Base-by-base conservation (phyloP, 1,140 invertebrate species). In the Pomacea maculata region DNA sequence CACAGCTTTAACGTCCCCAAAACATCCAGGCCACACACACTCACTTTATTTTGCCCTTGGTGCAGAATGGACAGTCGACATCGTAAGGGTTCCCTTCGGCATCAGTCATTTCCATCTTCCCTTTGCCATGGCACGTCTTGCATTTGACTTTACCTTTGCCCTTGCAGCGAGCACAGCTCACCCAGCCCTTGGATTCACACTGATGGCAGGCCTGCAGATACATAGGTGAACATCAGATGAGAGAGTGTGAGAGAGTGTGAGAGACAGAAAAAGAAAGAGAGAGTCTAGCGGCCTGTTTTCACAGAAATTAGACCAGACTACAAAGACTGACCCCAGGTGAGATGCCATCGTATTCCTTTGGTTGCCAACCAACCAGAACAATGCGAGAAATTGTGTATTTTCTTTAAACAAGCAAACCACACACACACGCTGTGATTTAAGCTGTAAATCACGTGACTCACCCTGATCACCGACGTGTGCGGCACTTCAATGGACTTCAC, bases 401-500 rank as follows among this genome's bases (percentile, higher is more conserved):
- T 45, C 34, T 45, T 45, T 25, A 25, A 25, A 25, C 25, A 25
- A 25, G 34, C 6, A 45, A 45, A 45, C 2, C 52, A 75, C 73
- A 75, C 73, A 75, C 73, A 75, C 52, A 75, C 73, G 61, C 73
- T 67, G 25, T 68, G 52, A 76, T 61, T 45, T 6, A 74, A 52
- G 9, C 57, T 74, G 72, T 10, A 25, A 8, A 6, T 19, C 71
- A 5, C 9, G 17, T n/a, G 6, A 75, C 83, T 81, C 83, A 87
- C 87, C 80, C 73, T 81, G 34, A 88, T 80, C 15, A 79, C 80
- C 14, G 86, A 84, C 12, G 87, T 88, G 71, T 88, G 87, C 1
- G 87, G 87, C 17, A 88, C 87, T 73, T 86, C 83, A 70, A 87
- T 75, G 52, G 83, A 63, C 79, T 85, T 86, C 55, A 17, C 45